Evolutionary conservation across 2,113 vertebrate species (phyloP).

Genomic region (Tiliqua scincoides): DNA sequence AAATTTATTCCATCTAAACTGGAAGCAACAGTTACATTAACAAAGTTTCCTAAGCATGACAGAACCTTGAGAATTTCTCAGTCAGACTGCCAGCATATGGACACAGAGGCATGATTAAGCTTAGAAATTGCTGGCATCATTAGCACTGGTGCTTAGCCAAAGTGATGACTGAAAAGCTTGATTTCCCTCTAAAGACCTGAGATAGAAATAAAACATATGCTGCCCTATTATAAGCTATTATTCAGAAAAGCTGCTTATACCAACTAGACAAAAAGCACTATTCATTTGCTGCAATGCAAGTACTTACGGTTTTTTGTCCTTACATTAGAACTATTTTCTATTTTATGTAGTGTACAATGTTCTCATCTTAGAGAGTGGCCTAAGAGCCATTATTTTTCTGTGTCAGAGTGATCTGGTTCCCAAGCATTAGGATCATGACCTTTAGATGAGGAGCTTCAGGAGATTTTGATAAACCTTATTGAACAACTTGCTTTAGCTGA

Average conservation of each 20-base stretch:
- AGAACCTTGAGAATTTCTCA: background rate
- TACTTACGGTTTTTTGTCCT: background rate
- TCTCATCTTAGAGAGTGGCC: background rate
- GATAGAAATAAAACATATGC: background rate
- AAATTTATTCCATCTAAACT: background rate
- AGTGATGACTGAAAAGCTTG: background rate
- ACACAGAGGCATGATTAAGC: background rate
- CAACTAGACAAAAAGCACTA: background rate
- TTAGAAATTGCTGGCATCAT: background rate
- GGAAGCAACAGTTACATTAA: background rate
- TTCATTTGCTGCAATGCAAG: background rate
- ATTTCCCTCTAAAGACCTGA: background rate
- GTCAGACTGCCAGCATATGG: background rate
- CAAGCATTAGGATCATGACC: too few relatives aligned
- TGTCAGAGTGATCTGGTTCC: too few relatives aligned
- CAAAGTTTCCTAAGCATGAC: background rate
- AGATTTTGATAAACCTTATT: too few relatives aligned
- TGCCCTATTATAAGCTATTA: background rate
- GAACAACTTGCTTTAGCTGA: too few relatives aligned
- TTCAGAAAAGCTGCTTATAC: background rate
- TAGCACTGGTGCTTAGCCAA: background rate
- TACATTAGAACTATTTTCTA: background rate
- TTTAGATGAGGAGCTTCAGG: too few relatives aligned
- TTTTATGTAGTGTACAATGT: background rate
- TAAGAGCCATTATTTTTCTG: too few relatives aligned